phyloP scores from a whole-genome alignment of 2,113 vertebrate genomes.

The Reinhardtius hippoglossoides region DNA sequence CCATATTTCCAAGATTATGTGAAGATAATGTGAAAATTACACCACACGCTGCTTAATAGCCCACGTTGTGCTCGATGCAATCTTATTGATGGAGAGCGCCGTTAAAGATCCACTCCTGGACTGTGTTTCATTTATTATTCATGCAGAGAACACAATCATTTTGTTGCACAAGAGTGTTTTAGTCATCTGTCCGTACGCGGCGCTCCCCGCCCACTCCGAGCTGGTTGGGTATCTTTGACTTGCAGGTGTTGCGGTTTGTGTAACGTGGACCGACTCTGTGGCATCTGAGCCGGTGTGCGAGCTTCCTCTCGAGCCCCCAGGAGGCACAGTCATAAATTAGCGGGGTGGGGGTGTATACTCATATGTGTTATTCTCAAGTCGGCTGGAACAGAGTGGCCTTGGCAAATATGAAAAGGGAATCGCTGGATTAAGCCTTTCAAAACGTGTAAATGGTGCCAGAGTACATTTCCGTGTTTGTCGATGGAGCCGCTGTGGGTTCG shows the following conservation, averaged over 20 bases:
- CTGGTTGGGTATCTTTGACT: neutral
- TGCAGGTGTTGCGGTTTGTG: neutral
- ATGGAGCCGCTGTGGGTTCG: neutral
- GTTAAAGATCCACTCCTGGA: neutral
- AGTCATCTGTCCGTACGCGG: neutral
- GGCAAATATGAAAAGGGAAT: neutral
- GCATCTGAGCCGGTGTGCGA: neutral
- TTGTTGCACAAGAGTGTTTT: neutral
- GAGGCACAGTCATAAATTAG: neutral
- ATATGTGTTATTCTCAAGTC: neutral
- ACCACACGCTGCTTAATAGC: neutral
- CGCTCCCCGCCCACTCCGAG: neutral
- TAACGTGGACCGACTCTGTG: neutral
- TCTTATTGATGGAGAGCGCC: conserved; percentile 19
- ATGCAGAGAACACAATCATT: neutral
- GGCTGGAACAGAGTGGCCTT: neutral
- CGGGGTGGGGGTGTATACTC: neutral
- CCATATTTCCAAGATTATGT: neutral
- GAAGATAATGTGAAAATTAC: conserved; percentile 32
- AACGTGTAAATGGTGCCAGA: neutral
- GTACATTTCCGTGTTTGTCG: neutral
- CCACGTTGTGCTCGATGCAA: neutral
- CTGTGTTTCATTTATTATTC: conserved; percentile 36
- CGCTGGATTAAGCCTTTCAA: neutral
- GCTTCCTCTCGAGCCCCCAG: neutral